Evolutionary conservation across 2,888 invertebrate species (phyloP), one percentile per base, ranked within the genome.

Genomic region (Adineta ricciae): DNA sequence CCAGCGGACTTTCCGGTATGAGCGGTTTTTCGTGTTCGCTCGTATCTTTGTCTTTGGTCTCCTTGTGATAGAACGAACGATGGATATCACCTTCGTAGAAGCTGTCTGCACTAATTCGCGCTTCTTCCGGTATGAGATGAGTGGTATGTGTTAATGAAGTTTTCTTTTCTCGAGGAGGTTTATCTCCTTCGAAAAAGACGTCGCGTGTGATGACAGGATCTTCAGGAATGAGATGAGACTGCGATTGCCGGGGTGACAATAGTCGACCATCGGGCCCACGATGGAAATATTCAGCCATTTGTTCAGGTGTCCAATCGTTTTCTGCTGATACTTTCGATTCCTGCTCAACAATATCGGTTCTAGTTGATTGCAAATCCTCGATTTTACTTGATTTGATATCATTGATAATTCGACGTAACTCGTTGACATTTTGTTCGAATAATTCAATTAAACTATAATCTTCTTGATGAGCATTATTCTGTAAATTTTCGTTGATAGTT

Each of bases 391-490:
- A 27, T 78, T 78, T 41, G n/a, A 78, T 78, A 78, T 41, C 78
- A 78, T 78, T 38, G 21, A 41, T 38, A 41, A 78, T 78, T 16
- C 41, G 78, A 24, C 78, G 78, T 41, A 78, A 14, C 41, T 78
- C 78, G 41, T 78, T 78, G 24, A 78, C 78, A 78, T 78, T 78
- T 78, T 78, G 41, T 78, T 78, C 78, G 24, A 78, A 41, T 41
- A 78, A n/a, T n/a, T 78, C 78, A 41, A 78, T 41, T 41, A 41
- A 78, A 78, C 78, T 38, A 24, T 41, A 41, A 19, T 41, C 41
- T 78, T 78, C 41, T 78, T 78, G 41, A 36, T n/a, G 24, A 41
- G 11, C 14, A 11, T 78, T 27, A 64, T 64, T 64, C 16, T 1
- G 5, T 64, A 64, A 64, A 64, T 64, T 64, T 27, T 64, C 32